A percentile compares a stretch with the other conserved stretches of the same genome.
Conservation (phyloP, 2,797 vertebrate species). For the Cyprinella venusta region DNA sequence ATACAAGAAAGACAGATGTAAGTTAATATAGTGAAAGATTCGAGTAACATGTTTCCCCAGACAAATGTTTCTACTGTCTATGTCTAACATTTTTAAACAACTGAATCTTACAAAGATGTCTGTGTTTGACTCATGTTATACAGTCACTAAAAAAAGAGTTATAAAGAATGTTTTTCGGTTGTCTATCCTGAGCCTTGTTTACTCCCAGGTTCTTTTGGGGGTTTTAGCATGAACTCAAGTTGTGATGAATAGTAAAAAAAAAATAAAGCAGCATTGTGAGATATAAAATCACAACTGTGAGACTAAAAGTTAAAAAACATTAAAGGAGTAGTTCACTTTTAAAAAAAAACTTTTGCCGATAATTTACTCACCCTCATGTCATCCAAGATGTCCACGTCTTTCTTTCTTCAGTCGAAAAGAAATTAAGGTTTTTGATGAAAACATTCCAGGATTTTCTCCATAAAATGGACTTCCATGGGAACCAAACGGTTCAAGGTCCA, state of each 20-base stretch:
- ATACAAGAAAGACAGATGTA: conserved; percentile 12
- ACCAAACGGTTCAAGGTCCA: too few relatives aligned
- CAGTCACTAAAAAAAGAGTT: conserved; percentile 46
- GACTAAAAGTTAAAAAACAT: not conserved
- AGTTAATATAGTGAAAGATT: conserved; percentile 23
- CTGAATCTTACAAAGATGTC: conserved; percentile 50
- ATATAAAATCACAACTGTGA: not conserved
- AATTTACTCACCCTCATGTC: too few relatives aligned
- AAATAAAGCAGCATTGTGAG: not conserved
- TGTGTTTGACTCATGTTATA: conserved; percentile 55
- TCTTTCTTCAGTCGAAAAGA: too few relatives aligned
- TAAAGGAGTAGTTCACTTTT: too few relatives aligned
- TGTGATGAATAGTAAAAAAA: not conserved
- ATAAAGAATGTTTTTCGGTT: conserved; percentile 38
- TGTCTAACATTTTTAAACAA: conserved; percentile 1
- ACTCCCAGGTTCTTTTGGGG: not conserved
- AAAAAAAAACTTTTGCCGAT: too few relatives aligned
- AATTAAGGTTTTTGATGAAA: too few relatives aligned
- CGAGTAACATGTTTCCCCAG: conserved; percentile 7
- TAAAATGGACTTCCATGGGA: too few relatives aligned
- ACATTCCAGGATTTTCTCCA: too few relatives aligned
- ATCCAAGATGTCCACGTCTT: too few relatives aligned
- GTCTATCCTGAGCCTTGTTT: conserved; percentile 19
- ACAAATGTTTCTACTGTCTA: not conserved
- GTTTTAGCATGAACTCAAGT: not conserved